Evolutionary conservation across 2,113 vertebrate species (phyloP), one percentile per base, ranked within the genome.

Genomic region (Etia nguti): DNA sequence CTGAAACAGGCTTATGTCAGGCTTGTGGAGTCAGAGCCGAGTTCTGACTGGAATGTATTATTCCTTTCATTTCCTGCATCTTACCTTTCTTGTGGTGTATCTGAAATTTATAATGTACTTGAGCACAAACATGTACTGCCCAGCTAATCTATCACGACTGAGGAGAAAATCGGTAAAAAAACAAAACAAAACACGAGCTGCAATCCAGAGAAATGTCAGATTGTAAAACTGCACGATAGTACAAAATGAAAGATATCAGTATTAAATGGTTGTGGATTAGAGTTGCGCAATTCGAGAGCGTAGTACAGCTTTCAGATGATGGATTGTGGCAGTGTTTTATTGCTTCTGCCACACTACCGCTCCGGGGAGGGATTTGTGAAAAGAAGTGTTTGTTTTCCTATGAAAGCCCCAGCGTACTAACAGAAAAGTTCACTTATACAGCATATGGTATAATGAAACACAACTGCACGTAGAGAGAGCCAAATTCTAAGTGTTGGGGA

Each of bases 61-160:
- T 88, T 84, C 43, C 79, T 91, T 91, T 89, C 22, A 83, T 91
- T 91, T 87, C 82, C 82, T 84, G 68, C 22, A 18, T 80, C 41
- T 68, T 68, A 29, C 59, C 43, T 31, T 83, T 77, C 43, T 34
- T 50, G 52, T 8, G 9, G 38, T 41, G 18, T 41, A 31, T n/a
- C 10, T 80, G 16, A 80, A 34, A 54, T 59, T 43, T 36, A 75
- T 26, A 8, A 34, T 59, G 38, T 15, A 36, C 41, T 29, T 24
- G 5, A 8, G 43, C 41, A 54, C 50, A 81, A 34, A 77, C 31
- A 70, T 54, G 3, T 10, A 52, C n/a, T 60, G 18, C 6, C 11
- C 46, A 77, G 46, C 20, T 85, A 34, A 62, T 77, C 16, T 75
- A 36, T 82, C 20, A 36, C 48, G 75, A 75, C 22, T 65, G 12